Conservation (phyloP, 2,888 invertebrate species). For the Calameuta filiformis region DNA sequence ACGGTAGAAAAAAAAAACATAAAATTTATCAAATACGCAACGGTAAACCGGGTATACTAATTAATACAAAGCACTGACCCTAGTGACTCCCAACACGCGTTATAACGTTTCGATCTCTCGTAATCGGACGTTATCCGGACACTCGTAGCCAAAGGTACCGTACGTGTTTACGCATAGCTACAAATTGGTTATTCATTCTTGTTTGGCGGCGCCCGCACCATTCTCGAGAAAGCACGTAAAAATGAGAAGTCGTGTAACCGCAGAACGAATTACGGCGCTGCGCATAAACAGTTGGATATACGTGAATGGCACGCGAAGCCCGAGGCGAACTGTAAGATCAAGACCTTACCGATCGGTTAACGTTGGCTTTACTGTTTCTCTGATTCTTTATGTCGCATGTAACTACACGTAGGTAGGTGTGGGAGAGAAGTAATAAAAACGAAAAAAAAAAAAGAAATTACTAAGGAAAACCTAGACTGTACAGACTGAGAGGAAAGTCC, state of each 20-base stretch:
- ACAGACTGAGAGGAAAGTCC: not conserved
- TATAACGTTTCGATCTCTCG: not conserved
- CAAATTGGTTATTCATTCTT: not conserved
- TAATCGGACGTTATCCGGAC: not conserved
- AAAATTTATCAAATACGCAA: not conserved
- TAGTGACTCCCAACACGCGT: not conserved
- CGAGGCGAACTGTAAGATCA: not conserved
- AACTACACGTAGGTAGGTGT: not conserved
- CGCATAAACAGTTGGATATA: not conserved
- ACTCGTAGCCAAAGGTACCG: not conserved
- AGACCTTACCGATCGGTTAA: not conserved
- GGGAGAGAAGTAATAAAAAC: not conserved
- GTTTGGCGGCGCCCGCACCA: not conserved
- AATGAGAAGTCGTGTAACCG: not conserved
- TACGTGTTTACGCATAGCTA: not conserved
- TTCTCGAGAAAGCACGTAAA: not conserved
- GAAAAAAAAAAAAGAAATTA: not conserved
- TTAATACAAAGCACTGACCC: not conserved
- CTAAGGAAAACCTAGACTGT: not conserved
- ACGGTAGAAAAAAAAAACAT: not conserved
- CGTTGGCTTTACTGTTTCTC: not conserved
- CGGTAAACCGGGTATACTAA: not conserved
- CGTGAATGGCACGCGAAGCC: not conserved
- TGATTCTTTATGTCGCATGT: not conserved
- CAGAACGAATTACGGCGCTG: not conserved